A percentile compares a stretch with the other conserved stretches of the same genome.
These are phyloP conservation scores for Stigmatopora nigra DNA, from an alignment of 2,113 vertebrate genomes.

Conservation along the genomic window DNA sequence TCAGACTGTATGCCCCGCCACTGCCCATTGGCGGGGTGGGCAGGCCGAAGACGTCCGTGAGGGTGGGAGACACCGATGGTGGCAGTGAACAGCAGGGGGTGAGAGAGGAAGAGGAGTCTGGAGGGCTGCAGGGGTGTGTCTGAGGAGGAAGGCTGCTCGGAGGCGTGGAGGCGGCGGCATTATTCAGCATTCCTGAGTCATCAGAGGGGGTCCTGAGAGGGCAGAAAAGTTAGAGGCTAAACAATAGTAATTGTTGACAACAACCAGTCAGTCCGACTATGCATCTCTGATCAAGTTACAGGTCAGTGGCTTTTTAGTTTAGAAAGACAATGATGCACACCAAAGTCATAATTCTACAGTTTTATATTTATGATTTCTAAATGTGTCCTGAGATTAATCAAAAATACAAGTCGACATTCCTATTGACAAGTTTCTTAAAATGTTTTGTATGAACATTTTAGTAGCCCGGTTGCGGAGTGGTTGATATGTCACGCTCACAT, in stretches of 20 bases:
- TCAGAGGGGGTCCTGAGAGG: constrained; percentile 67
- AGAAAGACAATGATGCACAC: not conserved
- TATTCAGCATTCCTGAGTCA: constrained; percentile 84
- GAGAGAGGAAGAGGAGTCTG: constrained; percentile 80
- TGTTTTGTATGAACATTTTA: no score
- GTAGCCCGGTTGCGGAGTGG: no score
- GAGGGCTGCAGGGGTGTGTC: constrained; percentile 82
- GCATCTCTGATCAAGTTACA: not conserved
- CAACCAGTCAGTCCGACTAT: not conserved
- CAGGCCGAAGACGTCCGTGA: constrained; percentile 86
- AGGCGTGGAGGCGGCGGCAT: constrained; percentile 79
- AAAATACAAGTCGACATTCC: no score
- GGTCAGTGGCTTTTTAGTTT: not conserved
- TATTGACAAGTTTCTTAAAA: no score
- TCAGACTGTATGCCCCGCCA: constrained; percentile 84
- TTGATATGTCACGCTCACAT: no score
- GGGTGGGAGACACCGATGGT: constrained; percentile 74
- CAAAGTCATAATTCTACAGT: not conserved
- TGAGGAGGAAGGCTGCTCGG: constrained; percentile 82
- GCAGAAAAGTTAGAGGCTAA: not conserved
- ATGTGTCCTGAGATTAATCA: no score
- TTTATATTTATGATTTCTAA: no score
- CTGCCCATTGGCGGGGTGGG: constrained; percentile 81
- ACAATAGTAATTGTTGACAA: no score
- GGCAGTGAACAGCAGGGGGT: constrained; percentile 77